Evolutionary conservation across 2,113 vertebrate genomes (phyloP).

Genomic region (Tyto alba): DNA sequence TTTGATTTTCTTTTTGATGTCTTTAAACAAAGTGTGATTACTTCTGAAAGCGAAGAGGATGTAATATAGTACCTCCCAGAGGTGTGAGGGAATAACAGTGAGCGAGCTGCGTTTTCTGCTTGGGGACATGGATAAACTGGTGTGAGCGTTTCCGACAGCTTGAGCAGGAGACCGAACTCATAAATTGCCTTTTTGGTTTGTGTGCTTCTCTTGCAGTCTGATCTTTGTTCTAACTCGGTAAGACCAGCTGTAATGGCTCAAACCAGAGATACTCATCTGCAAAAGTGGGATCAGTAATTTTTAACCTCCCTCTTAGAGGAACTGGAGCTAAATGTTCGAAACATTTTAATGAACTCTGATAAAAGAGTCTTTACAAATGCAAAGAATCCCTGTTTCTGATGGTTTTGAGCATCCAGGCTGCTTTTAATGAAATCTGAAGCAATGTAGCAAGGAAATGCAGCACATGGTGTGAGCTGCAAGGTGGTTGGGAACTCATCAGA

Average conservation of each 20-base stretch:
- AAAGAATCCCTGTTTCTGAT: background rate
- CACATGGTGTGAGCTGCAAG: rapidly evolving
- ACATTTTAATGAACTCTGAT: background rate
- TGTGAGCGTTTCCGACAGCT: background rate
- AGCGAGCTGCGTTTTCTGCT: background rate
- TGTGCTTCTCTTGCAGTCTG: background rate
- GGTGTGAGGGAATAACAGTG: background rate
- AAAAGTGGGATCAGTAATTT: background rate
- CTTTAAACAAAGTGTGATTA: background rate
- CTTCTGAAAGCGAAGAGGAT: background rate
- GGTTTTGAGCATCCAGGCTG: background rate
- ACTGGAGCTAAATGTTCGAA: background rate
- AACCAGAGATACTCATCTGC: background rate
- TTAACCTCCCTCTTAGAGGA: background rate
- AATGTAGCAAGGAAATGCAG: background rate
- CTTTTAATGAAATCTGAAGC: background rate
- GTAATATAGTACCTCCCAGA: background rate
- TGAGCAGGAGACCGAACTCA: background rate
- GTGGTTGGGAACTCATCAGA: background rate
- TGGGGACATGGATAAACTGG: background rate
- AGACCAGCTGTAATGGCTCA: background rate
- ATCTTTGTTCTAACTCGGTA: background rate
- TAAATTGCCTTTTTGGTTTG: background rate
- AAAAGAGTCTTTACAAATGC: background rate
- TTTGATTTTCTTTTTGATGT: background rate